Evolutionary conservation across 2,797 vertebrate species (phyloP).

Genomic region (Tympanoctomys barrerae): DNA sequence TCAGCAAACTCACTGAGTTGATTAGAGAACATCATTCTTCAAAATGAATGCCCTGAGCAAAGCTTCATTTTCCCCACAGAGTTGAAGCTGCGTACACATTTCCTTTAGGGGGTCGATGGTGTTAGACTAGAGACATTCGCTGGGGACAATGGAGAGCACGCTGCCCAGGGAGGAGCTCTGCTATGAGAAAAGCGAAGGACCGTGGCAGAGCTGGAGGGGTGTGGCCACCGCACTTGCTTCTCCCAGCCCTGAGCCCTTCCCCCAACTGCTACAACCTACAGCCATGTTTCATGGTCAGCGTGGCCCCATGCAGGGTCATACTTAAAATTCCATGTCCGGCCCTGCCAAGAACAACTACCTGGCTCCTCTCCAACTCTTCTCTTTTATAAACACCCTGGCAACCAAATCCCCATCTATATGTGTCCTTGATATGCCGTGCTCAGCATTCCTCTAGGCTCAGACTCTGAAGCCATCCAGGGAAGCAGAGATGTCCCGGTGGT

Average conservation of each 20-base stretch:
- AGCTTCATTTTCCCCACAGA: background rate
- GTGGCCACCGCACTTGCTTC: background rate
- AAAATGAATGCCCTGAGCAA: background rate
- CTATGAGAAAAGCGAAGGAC: background rate
- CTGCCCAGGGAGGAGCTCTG: background rate
- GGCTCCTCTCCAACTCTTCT: background rate
- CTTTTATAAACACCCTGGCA: background rate
- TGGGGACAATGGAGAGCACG: fast-evolving
- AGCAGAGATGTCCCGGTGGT: background rate
- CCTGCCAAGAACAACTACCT: background rate
- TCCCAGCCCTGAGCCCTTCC: background rate
- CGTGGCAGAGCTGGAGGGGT: background rate
- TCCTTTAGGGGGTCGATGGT: background rate
- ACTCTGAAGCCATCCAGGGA: background rate
- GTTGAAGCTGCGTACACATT: background rate
- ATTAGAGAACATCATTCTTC: background rate
- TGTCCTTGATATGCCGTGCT: background rate
- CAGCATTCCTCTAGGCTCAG: background rate
- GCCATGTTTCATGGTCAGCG: background rate
- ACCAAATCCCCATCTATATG: background rate
- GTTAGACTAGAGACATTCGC: background rate
- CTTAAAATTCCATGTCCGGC: fast-evolving
- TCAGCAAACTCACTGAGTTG: background rate
- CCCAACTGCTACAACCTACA: background rate
- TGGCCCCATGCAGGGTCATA: background rate